Conservation (phyloP, 2,113 vertebrate species). For the Alectura lathami region DNA sequence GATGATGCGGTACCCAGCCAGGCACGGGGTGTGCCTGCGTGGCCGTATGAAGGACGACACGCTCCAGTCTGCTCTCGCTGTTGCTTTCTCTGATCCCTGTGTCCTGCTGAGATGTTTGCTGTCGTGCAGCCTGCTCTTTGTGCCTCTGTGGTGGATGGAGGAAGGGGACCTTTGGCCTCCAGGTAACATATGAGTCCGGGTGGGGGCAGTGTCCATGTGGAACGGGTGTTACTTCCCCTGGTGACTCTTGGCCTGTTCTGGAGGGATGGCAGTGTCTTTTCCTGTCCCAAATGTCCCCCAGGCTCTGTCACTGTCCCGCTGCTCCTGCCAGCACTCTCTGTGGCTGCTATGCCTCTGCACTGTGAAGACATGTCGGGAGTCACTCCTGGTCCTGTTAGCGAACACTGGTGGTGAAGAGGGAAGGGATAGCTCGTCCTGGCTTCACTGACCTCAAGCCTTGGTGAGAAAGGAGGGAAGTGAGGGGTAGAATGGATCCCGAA, state of each 20-base stretch:
- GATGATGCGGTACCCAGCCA: background rate
- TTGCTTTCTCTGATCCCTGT: background rate
- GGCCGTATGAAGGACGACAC: background rate
- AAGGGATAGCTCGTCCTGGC: background rate
- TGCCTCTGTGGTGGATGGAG: background rate
- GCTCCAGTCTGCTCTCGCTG: background rate
- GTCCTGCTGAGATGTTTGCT: slow-evolving; percentile 24
- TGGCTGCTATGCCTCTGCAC: slow-evolving; percentile 61
- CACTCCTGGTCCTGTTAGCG: background rate
- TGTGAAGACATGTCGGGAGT: slow-evolving; percentile 5
- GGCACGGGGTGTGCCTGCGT: background rate
- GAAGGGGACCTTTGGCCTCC: background rate
- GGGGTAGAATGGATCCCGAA: background rate
- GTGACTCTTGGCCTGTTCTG: background rate
- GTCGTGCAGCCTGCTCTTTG: background rate
- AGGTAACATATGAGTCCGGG: background rate
- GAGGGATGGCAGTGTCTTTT: background rate
- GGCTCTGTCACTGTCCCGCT: background rate
- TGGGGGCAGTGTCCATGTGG: background rate
- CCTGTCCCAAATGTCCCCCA: background rate
- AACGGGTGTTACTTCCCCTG: background rate
- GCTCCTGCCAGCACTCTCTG: background rate
- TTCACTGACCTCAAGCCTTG: background rate
- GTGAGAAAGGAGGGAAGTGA: background rate
- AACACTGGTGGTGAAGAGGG: slow-evolving; percentile 26